Percentiles rank a stretch among this genome's conserved stretches.
Evolutionary conservation across 2,797 vertebrate genomes (phyloP).

Genomic region (Dryobates pubescens): DNA sequence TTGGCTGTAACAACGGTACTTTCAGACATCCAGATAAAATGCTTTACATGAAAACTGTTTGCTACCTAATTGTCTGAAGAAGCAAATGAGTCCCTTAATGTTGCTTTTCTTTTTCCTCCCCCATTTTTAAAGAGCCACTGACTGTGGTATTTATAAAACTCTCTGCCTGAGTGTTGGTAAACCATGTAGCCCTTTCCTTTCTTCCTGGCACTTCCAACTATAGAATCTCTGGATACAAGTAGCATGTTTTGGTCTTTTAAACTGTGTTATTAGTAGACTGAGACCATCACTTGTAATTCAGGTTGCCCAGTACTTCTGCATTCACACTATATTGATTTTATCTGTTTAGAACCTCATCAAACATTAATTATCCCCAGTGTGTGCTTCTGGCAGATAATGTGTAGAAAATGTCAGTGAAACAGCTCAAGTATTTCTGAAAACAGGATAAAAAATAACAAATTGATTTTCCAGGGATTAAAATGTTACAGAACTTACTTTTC

Average conservation of each 20-base stretch:
- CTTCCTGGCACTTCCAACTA: neutral
- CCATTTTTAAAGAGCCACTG: neutral
- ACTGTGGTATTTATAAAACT: neutral
- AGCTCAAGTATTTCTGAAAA: neutral
- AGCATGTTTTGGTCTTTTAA: neutral
- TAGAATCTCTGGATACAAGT: neutral
- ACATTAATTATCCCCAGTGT: neutral
- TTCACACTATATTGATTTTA: neutral
- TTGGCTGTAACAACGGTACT: neutral
- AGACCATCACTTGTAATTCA: conserved; percentile 1
- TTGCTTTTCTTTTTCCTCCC: neutral
- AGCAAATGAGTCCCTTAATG: neutral
- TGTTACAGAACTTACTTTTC: neutral
- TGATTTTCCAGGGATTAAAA: neutral
- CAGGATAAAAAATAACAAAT: neutral
- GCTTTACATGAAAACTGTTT: neutral
- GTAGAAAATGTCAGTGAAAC: neutral
- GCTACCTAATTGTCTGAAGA: neutral
- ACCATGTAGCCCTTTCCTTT: neutral
- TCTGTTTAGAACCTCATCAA: neutral
- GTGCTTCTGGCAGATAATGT: neutral
- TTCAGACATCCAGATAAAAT: neutral
- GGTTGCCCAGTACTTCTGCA: neutral
- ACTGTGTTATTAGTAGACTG: neutral
- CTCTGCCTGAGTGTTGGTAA: neutral